Base-by-base conservation (phyloP, 2,113 vertebrate genomes). In the Psammodynastes pulverulentus region DNA sequence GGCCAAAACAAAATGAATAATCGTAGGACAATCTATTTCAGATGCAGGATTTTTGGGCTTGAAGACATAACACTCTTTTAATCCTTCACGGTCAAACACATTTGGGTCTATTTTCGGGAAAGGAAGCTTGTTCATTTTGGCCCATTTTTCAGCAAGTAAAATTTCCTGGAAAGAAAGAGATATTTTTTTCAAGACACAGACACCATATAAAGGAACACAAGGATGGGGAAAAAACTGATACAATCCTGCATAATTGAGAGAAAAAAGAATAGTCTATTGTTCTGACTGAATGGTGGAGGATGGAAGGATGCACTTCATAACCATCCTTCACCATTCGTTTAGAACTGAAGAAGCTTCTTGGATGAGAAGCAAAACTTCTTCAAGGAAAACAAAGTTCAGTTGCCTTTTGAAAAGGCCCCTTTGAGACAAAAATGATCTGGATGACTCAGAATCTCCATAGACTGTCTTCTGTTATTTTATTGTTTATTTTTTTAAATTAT, bases 21-120 rank as follows among this genome's bases (percentile, higher is more conserved):
- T 96, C 0, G 98, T 99, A 0, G 99, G 99, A 89, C 99, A 99
- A 94, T 99, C 98, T 92, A 97, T 98, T 89, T 99, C 98, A 0
- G 98, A 98, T 90, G 98, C 98, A 19, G 97, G 91, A 79, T 98
- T 97, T 94, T 98, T 99, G 29, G 99, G 99, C 94, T 99, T 99
- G 97, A 99, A 99, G 67, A 99, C 96, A 0, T 99, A 99, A 95
- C 99, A 99, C 93, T 99, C 99, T 89, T 99, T 99, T 91, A 99
- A 79, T 5, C 99, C 99, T 95, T 99, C 99, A 0, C 99, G 98
- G 96, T 99, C 99, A 92, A 99, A 99, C 3, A 99, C 99, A 1
- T 98, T 98, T 17, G 98, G 98, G 94, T 99, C 99, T n/a, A 99
- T 99, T 97, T 99, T 99, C 0, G 99, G 99, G 95, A 99, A 99